phyloP scores from a whole-genome alignment of 2,113 vertebrate species.

The Vulpes vulpes region DNA sequence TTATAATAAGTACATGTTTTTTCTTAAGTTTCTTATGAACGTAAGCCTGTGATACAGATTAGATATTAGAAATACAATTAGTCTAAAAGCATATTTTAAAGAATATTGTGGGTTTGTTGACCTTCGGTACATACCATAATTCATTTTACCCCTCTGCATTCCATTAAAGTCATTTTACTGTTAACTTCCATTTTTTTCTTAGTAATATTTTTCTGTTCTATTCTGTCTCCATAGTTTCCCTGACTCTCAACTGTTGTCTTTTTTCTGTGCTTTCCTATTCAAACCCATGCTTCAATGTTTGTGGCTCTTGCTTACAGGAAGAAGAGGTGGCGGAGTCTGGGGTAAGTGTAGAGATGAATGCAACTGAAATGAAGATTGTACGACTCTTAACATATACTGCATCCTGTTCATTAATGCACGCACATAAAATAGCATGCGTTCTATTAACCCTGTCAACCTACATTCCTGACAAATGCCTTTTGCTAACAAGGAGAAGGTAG shows the following conservation, averaged over 20 bases:
- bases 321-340: slow-evolving; percentile 99
- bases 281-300: slow-evolving; percentile 97
- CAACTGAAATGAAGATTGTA: slow-evolving; percentile 87
- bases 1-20: slow-evolving; percentile 19
- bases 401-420: slow-evolving; percentile 90
- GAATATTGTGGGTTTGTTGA: slow-evolving; percentile 35
- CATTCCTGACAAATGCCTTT: slow-evolving; percentile 79
- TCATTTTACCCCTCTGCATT: slow-evolving; percentile 74
- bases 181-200: slow-evolving; percentile 84
- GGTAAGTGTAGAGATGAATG: slow-evolving; percentile 95
- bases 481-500: slow-evolving; percentile 78
- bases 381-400: slow-evolving; percentile 88
- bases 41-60: slow-evolving; percentile 57
- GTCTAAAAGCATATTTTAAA: slow-evolving; percentile 38
- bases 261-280: slow-evolving; percentile 93
- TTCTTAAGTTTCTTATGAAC: slow-evolving; percentile 28
- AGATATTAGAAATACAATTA: slow-evolving; percentile 55
- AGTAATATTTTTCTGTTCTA: slow-evolving; percentile 85
- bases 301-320: slow-evolving; percentile 99
- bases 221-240: slow-evolving; percentile 88
- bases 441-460: slow-evolving; percentile 87
- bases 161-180: slow-evolving; percentile 82
- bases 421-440: slow-evolving; percentile 89
- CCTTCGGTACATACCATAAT: slow-evolving; percentile 57
- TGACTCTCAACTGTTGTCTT: slow-evolving; percentile 89